Evolutionary conservation across 2,888 invertebrate species (phyloP), one percentile per base, ranked within the genome.

Genomic region (Timema cristinae): DNA sequence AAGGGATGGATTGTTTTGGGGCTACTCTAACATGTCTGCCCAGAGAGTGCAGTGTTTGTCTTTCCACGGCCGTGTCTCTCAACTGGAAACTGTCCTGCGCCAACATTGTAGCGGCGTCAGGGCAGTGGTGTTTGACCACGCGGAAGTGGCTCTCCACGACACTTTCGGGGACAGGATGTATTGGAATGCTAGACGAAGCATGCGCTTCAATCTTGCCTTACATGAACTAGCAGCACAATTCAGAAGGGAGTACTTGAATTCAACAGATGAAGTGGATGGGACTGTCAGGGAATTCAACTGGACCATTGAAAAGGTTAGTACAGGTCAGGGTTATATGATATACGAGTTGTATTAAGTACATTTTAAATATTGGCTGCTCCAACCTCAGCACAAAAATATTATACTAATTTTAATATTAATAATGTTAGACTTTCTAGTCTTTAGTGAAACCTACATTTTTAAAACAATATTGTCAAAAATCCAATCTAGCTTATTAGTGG

Each of bases 161-260:
- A 84, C 84, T n/a, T 98, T 93, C 83, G 97, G 97, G 0, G 90
- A 90, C 63, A 83, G 84, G 71, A 83, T 87, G 49, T 98, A 93
- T 81, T 98, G 98, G 98, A 84, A 86, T 76, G 93, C 92, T 32
- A 85, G 95, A 73, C 87, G 95, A 77, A 98, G 98, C 78, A 95
- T 98, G 95, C 86, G 93, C 77, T 98, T 97, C 81, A 90, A 91
- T 72, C 83, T 84, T 68, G 81, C 87, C 15, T 85, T 99, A 0
- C 80, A 87, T 10, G 76, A 85, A 67, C 85, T 90, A 52, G 97
- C 94, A 0, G 85, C 86, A 70, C 80, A 87, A 11, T 98, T 90
- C 80, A 84, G 93, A 63, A 77, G 79, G 68, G 78, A 80, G 16
- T 82, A 85, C 77, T 84, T 94, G n/a, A 85, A 89, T 78, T 92